Base-by-base conservation (phyloP, 37 sponge, comb jelly and placozoan genomes). In the Amphimedon queenslandica region DNA sequence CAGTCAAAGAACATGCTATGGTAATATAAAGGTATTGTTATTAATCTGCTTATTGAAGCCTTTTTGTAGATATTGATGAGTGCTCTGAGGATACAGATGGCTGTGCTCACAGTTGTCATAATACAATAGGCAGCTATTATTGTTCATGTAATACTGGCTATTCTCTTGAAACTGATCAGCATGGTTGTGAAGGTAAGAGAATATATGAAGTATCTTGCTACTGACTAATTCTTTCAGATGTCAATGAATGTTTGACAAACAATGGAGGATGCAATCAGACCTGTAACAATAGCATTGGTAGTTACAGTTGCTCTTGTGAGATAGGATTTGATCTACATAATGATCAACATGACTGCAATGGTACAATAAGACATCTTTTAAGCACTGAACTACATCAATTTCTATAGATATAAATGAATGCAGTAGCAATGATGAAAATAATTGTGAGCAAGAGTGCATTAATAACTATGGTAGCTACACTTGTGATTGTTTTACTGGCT, bases 251-350 rank as follows among this genome's bases (percentile, higher is more conserved):
- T n/a, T n/a, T n/a, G n/a, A n/a, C n/a, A n/a, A n/a, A n/a, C n/a
- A n/a, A n/a, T n/a, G n/a, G 36, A 3, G 37, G 37, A 4, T 72
- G 73, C 31, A 37, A 3, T 11, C 73, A 72, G 35, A 53, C 23
- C 34, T 72, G 73, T 55, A 4, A 28, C 53, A 80, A 80, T 37
- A 71, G 57, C 4, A 24, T 60, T 40, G 79, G 79, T 1, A 32
- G 28, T 31, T 77, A 35, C 57, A 5, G 23, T 13, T 77, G 69
- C 34, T 20, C 4, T 20, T 75, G 76, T 35, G 31, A 64, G 8
- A 5, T 47, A 16, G 64, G 76, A 1, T 40, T 41, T 30, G 3
- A 13, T 23, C 64, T 77, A 16, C 27, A 28, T 18, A 16, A 10
- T 16, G 51, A 77, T 33, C 40, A 55, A 77, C 36, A 21, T 63